Evolutionary conservation across 1,140 invertebrate species (phyloP).

Genomic region (Pogonognathellus flavescens): DNA sequence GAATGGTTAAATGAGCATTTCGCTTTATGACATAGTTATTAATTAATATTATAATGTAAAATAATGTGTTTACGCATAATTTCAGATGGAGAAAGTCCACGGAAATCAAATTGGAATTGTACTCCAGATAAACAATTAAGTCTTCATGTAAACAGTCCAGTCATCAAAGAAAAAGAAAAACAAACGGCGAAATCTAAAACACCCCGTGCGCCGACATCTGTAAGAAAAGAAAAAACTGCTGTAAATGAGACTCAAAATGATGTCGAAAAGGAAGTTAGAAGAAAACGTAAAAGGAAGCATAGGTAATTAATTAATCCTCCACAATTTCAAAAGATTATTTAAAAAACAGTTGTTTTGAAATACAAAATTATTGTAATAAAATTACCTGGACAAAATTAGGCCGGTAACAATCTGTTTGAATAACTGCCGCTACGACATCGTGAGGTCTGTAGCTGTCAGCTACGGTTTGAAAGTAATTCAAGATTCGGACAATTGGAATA

Average conservation of each 20-base stretch:
- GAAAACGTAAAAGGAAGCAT: background rate
- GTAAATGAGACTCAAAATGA: background rate
- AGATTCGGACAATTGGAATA: constrained; percentile 80
- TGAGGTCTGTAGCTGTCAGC: constrained; percentile 43
- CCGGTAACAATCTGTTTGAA: constrained; percentile 63
- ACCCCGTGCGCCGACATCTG: too few relatives aligned
- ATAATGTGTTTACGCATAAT: background rate
- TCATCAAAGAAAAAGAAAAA: too few relatives aligned
- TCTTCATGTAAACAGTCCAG: background rate
- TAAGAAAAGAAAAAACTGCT: background rate
- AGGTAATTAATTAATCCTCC: background rate
- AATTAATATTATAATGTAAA: too few relatives aligned
- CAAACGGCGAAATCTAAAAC: too few relatives aligned
- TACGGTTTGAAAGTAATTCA: constrained; percentile 56
- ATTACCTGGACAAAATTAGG: too few relatives aligned
- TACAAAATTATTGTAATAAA: too few relatives aligned
- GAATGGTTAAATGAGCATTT: too few relatives aligned
- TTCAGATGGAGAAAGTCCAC: background rate
- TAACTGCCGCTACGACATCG: constrained; percentile 65
- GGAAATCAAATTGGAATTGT: background rate
- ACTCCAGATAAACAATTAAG: background rate
- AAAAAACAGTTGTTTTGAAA: too few relatives aligned
- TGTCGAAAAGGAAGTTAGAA: background rate
- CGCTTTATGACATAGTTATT: too few relatives aligned
- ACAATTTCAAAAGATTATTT: background rate